Conservation (phyloP, 30 jellyfish, hydroid and myxozoan genomes). For the Catostylus mosaicus region DNA sequence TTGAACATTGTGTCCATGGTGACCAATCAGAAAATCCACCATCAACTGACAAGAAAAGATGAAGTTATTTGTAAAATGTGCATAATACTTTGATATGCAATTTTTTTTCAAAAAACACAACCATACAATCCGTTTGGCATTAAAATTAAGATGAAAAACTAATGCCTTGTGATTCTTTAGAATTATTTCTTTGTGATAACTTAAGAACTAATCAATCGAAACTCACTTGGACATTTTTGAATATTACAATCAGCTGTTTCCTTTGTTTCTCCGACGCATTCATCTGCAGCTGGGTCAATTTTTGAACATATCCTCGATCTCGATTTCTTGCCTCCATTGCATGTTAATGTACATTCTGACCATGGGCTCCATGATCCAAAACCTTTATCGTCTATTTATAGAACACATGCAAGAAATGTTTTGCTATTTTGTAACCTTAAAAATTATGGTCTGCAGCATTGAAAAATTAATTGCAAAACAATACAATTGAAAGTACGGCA, state of each 20-base stretch:
- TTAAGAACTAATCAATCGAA: not conserved
- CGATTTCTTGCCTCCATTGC: conserved; percentile 46
- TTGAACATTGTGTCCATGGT: conserved; percentile 35
- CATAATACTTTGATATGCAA: not conserved
- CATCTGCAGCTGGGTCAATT: conserved; percentile 15
- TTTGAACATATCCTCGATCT: conserved; percentile 45
- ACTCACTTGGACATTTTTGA: conserved; percentile 67
- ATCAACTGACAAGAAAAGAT: conserved; percentile 9
- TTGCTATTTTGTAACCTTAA: too few relatives aligned
- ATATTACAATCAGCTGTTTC: conserved; percentile 46
- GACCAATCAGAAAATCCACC: conserved; percentile 69
- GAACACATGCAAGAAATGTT: too few relatives aligned
- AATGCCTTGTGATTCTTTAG: not conserved
- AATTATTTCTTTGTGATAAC: not conserved
- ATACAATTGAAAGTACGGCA: too few relatives aligned
- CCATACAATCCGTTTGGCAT: not conserved
- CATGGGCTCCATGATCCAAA: conserved; percentile 71
- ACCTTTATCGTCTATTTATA: conserved; percentile 67
- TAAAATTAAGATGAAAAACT: too few relatives aligned
- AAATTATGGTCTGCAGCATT: too few relatives aligned
- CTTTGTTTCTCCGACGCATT: conserved; percentile 24
- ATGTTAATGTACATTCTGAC: conserved; percentile 56
- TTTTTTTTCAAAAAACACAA: too few relatives aligned
- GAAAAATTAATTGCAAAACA: too few relatives aligned
- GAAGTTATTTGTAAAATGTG: not conserved